Evolutionary conservation across 2,797 vertebrate genomes (phyloP), one percentile per base, ranked within the genome.

Genomic region (Tiaroga cobitis): DNA sequence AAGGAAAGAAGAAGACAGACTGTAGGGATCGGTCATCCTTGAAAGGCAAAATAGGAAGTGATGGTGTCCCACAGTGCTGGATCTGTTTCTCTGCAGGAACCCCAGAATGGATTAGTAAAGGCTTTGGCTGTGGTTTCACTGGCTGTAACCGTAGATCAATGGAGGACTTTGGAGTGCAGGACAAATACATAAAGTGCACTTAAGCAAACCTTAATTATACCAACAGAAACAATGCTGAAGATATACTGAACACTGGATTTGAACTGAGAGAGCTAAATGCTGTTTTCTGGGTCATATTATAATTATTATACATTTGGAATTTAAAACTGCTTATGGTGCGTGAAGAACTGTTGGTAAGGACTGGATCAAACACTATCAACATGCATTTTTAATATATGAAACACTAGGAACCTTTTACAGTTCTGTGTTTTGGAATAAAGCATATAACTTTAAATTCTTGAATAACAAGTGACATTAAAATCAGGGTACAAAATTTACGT

Each of bases 41-140:
- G 63, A 87, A 87, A 83, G 65, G 72, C 68, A 73, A 77, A 63
- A 81, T 77, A 83, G 73, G 78, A 80, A 86, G 81, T 59, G 54
- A 85, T 59, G 82, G 79, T 75, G 61, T 86, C 87, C 85, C 77
- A 85, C 59, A 18, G 80, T 61, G 85, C 61, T 81, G 59, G 81
- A 84, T 88, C 81, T 86, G 83, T 87, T 88, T 82, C 86, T 81
- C 87, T 63, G 85, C 63, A 73, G 87, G 83, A 81, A 85, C 70
- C 75, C 43, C 43, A 78, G 83, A 85, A 83, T 86, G 70, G 87
- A 90, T 90, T 88, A 88, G 77, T 69, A 85, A 87, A 85, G 76
- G 72, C 76, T 83, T 85, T 81, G 86, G 59, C 79, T 87, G 69
- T 79, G 79, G 80, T 83, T 83, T 83, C 85, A 87, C 85, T 83